These are phyloP conservation scores for Prenolepis imparis DNA, from an alignment of 2,888 invertebrate species.

Conservation along the genomic window DNA sequence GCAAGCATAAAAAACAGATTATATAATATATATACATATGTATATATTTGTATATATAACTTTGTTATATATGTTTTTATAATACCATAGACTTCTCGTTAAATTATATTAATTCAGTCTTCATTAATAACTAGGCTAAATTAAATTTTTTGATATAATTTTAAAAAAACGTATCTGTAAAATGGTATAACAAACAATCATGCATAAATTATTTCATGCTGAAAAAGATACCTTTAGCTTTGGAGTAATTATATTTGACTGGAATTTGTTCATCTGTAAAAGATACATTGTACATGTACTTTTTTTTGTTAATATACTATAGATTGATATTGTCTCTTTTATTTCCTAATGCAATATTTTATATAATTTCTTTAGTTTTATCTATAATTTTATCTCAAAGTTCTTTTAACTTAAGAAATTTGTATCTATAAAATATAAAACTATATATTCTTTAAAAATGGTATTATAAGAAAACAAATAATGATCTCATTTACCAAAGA, in stretches of 20 bases:
- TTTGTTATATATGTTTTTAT: not conserved
- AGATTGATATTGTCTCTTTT: not conserved
- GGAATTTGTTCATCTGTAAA: slow-evolving; percentile 86
- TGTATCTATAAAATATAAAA: not conserved
- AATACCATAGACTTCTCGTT: not conserved
- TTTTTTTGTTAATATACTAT: slow-evolving; percentile 15
- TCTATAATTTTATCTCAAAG: not conserved
- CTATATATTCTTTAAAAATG: not conserved
- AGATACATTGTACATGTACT: slow-evolving; percentile 67
- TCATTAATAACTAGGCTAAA: too few relatives aligned
- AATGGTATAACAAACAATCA: slow-evolving; percentile 66
- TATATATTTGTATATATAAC: too few relatives aligned
- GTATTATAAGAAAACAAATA: slow-evolving; percentile 2
- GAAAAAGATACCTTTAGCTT: slow-evolving; percentile 87
- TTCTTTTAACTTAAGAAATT: not conserved
- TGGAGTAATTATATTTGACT: slow-evolving; percentile 87
- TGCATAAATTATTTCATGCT: slow-evolving; percentile 74
- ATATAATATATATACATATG: not conserved
- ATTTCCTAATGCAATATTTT: not conserved
- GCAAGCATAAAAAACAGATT: not conserved
- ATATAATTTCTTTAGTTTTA: not conserved
- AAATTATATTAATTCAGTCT: slow-evolving; percentile 27
- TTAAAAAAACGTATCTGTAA: slow-evolving; percentile 31
- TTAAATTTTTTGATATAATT: slow-evolving; percentile 22
- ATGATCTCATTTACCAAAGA: not conserved